Percentiles rank a stretch among this genome's conserved stretches.
These are phyloP conservation scores for Pogonomyrmex barbatus DNA, from an alignment of 1,140 invertebrate genomes.

Conservation along the genomic window DNA sequence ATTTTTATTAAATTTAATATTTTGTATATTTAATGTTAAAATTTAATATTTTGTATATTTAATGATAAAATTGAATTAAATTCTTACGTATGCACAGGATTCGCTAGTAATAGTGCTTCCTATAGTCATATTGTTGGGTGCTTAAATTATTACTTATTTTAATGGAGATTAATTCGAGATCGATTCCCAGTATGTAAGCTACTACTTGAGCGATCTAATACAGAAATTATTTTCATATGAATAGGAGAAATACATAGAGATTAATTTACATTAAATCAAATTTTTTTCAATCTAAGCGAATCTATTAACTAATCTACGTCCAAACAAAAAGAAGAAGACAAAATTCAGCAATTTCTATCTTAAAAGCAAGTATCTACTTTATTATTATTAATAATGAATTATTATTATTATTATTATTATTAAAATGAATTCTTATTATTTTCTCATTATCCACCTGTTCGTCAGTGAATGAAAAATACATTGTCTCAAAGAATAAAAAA, in stretches of 20 bases:
- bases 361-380: too few relatives aligned
- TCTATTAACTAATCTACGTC: not conserved
- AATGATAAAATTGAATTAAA: not conserved
- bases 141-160: conserved; percentile 89
- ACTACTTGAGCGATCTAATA: conserved; percentile 91
- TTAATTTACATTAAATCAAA: not conserved
- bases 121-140: conserved; percentile 89
- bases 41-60: not conserved
- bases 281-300: not conserved
- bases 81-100: conserved; percentile 88
- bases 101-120: conserved; percentile 92
- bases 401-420: not conserved
- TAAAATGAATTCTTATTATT: not conserved
- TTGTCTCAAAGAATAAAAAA: not conserved
- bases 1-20: not conserved
- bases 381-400: too few relatives aligned
- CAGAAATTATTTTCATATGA: not conserved
- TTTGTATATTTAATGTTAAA: not conserved
- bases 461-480: not conserved
- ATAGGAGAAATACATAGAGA: not conserved
- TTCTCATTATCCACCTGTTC: not conserved
- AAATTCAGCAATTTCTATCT: too few relatives aligned
- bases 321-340: not conserved
- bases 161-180: conserved; percentile 89
- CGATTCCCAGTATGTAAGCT: conserved; percentile 91